Evolutionary conservation across 2,797 vertebrate genomes (phyloP), one percentile per base, ranked within the genome.

Genomic region (Xiphorhynchus erythropygius): DNA sequence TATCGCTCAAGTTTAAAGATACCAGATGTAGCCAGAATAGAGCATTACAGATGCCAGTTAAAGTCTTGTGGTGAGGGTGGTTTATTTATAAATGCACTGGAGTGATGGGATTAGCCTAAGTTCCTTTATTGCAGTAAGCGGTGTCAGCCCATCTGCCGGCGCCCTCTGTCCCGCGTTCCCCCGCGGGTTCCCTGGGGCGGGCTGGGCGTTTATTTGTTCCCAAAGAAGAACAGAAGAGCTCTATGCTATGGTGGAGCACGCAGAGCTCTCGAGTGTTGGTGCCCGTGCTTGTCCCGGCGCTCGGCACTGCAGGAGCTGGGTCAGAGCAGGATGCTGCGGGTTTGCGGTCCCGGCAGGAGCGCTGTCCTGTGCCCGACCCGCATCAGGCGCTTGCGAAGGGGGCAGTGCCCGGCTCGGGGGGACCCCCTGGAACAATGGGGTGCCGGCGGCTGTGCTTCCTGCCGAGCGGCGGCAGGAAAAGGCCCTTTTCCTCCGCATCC

Each of bases 391-490:
- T 13, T 2, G 57, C 53, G 27, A 62, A 18, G 37, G 59, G 37
- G 35, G 35, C 33, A 13, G 11, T 18, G 57, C 22, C 57, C 6
- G 24, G 30, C 73, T 55, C 49, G 35, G 65, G 46, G 71, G 71
- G 53, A 44, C 5, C 12, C 47, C 64, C 49, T 17, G 46, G 27
- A 55, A 96, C 95, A 95, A 95, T 94, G 84, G 78, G 87, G 85
- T 32, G 80, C 90, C 91, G 74, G 79, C 55, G 64, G 76, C 71
- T 65, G 53, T 59, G 87, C 59, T 95, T 97, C 89, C 91, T 96
- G 96, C 95, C 28, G 75, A 41, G 68, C 65, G 46, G 78, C 89
- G 88, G 77, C 68, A 93, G 95, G 93, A 97, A 96, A 93, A 53
- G 78, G 88, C 32, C 39, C 23, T 41, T 82, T 95, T 96, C 81